A percentile compares a stretch with the other conserved stretches of the same genome.
Evolutionary conservation across 2,888 invertebrate species (phyloP).

Genomic region (Ctena decussata): DNA sequence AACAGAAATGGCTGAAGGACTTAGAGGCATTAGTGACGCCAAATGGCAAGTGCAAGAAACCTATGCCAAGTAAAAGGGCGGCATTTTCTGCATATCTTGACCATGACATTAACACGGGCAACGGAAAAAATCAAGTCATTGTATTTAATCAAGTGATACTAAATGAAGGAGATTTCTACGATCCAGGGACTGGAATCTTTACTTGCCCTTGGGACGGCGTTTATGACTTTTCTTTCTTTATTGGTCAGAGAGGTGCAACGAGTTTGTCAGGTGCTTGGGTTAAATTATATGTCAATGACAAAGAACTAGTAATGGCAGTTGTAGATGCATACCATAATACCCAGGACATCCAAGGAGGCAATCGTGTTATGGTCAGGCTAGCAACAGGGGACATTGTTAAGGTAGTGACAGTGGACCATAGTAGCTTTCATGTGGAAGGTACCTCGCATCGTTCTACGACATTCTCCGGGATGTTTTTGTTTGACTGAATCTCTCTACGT

Average conservation of each 20-base stretch:
- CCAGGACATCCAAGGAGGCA: conserved; percentile 20
- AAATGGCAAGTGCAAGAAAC: neutral
- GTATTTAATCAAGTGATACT: conserved; percentile 5
- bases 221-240: conserved; percentile 9
- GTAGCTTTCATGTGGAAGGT: neutral
- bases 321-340: neutral
- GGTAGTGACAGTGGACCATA: neutral
- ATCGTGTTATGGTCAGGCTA: neutral
- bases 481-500: too few relatives aligned
- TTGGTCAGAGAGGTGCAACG: neutral
- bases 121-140: neutral
- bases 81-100: neutral
- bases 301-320: neutral
- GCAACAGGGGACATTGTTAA: neutral
- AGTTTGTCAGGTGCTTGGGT: neutral
- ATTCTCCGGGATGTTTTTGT: neutral
- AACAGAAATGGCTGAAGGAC: conserved; percentile 5
- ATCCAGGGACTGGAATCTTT: neutral
- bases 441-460: neutral
- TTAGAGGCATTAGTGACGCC: neutral
- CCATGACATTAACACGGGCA: neutral
- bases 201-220: neutral
- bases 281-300: neutral
- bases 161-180: conserved; percentile 12
- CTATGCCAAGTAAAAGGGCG: neutral